phyloP scores from a whole-genome alignment of 1,140 invertebrate species.

The Mya arenaria region DNA sequence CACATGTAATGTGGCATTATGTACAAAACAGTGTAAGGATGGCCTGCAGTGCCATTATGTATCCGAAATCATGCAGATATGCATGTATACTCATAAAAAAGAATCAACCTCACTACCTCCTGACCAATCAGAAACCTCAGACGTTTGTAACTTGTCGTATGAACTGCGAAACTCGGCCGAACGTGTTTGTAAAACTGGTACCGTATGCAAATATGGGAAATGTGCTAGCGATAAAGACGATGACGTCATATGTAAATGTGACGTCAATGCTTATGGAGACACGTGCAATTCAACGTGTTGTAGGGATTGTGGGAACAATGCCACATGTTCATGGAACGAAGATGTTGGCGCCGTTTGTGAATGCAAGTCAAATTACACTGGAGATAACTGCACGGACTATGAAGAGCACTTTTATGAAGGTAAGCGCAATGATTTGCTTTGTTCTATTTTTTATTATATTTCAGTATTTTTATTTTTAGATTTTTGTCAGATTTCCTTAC shows the following conservation, averaged over 20 bases:
- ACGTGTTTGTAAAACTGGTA: not conserved
- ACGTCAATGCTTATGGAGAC: not conserved
- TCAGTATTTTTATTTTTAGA: too few species aligned
- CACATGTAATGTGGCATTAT: constrained; percentile 11
- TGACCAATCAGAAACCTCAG: not conserved
- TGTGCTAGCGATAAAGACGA: not conserved
- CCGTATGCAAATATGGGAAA: constrained; percentile 12
- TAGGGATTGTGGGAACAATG: not conserved
- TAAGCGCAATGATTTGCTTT: too few species aligned
- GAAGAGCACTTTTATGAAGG: not conserved
- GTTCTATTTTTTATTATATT: too few species aligned
- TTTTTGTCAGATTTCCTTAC: too few species aligned
- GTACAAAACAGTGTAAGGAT: not conserved
- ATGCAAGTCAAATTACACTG: not conserved
- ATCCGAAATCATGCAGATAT: not conserved
- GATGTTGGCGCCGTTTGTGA: not conserved
- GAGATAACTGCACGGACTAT: constrained; percentile 2
- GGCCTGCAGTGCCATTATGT: constrained; percentile 22
- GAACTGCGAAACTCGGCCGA: not conserved
- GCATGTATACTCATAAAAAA: not conserved
- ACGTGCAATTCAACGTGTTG: not conserved
- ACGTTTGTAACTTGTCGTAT: constrained; percentile 18
- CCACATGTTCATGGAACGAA: not conserved
- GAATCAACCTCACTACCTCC: not conserved
- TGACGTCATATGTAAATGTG: not conserved